These are phyloP conservation scores for Drosophila percnosoma DNA, from an alignment of 2,888 invertebrate species.

Conservation along the genomic window DNA sequence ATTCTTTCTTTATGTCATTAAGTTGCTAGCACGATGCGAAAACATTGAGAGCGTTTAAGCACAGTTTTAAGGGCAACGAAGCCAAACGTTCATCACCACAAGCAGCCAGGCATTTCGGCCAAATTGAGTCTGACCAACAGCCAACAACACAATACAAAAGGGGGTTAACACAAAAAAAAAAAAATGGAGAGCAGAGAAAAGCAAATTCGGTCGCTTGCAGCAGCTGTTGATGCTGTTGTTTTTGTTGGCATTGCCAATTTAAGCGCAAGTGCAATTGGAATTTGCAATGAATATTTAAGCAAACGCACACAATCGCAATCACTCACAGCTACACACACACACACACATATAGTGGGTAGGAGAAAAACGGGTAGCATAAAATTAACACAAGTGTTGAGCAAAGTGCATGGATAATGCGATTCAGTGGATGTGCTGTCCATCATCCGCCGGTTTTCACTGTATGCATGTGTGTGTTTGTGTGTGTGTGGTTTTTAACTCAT, in stretches of 20 bases:
- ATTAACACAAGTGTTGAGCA: constrained; percentile 81
- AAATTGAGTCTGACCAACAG: constrained; percentile 57
- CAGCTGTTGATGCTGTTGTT: constrained; percentile 32
- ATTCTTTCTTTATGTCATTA: constrained; percentile 1
- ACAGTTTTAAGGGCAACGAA: constrained; percentile 36
- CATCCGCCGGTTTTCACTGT: constrained; percentile 38
- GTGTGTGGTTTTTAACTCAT: constrained; percentile 30
- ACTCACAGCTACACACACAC: background rate
- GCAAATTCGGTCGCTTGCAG: constrained; percentile 39
- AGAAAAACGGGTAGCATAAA: constrained; percentile 58
- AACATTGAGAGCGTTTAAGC: constrained; percentile 34
- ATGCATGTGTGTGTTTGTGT: constrained; percentile 32
- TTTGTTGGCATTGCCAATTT: constrained; percentile 72
- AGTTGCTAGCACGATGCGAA: constrained; percentile 1
- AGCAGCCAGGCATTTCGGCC: constrained; percentile 41
- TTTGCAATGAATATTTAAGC: constrained; percentile 75
- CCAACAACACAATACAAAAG: constrained; percentile 25
- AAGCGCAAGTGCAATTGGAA: constrained; percentile 78
- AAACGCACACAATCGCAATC: constrained; percentile 40
- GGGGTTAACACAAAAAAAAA: background rate
- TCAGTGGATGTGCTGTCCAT: constrained; percentile 42
- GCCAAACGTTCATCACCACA: constrained; percentile 51
- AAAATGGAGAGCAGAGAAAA: constrained; percentile 19
- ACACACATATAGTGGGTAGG: background rate
- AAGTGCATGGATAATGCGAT: constrained; percentile 78